These are phyloP conservation scores for Empidonax traillii DNA, from an alignment of 2,113 vertebrate species.

Conservation along the genomic window DNA sequence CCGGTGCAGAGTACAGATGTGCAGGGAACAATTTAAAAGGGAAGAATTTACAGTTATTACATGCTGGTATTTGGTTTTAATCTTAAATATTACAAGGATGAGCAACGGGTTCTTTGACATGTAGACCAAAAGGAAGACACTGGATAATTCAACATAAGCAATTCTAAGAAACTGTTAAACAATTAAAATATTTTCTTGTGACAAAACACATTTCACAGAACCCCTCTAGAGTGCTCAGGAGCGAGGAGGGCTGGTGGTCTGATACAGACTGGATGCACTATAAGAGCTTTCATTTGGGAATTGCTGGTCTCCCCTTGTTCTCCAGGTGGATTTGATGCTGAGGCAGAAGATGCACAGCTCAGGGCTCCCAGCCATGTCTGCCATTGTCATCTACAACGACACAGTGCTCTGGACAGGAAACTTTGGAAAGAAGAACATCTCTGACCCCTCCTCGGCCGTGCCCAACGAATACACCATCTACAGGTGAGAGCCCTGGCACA, in stretches of 20 bases:
- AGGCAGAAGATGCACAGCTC: slow-evolving; percentile 72
- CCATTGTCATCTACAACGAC: slow-evolving; percentile 87
- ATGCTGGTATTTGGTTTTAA: not conserved
- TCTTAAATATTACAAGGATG: not conserved
- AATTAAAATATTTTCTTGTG: not conserved
- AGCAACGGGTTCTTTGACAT: not conserved
- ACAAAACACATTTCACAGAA: not conserved
- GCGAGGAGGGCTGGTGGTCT: not conserved
- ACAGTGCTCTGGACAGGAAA: slow-evolving; percentile 92
- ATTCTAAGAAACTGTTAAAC: not conserved
- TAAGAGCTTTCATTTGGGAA: not conserved
- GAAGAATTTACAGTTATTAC: not conserved
- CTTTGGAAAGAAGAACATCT: slow-evolving; percentile 87
- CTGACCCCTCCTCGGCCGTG: slow-evolving; percentile 74
- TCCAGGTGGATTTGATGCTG: slow-evolving; percentile 82
- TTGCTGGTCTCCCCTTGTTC: no score
- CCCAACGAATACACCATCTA: slow-evolving; percentile 89
- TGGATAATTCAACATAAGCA: not conserved
- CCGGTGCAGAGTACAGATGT: not conserved
- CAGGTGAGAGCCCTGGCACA: slow-evolving; percentile 72
- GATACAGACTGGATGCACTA: not conserved
- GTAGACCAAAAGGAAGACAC: not conserved
- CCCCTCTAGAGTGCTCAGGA: not conserved
- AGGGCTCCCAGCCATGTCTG: slow-evolving; percentile 83
- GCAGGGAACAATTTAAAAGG: not conserved